Evolutionary conservation across 2,888 invertebrate species (phyloP), one percentile per base, ranked within the genome.

Genomic region (Himalopsyche tibetana): DNA sequence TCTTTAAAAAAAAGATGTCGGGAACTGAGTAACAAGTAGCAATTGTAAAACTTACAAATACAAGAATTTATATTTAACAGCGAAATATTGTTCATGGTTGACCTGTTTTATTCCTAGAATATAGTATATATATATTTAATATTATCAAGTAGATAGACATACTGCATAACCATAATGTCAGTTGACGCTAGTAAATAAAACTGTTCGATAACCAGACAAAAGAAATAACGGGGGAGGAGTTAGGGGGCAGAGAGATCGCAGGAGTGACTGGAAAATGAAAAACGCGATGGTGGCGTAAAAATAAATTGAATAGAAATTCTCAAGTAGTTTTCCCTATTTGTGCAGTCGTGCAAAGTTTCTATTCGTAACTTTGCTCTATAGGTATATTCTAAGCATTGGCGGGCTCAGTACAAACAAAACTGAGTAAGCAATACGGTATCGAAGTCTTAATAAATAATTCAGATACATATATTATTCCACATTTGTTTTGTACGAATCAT

Each of bases 321-420:
- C 74, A 74, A 74, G 74, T 74, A 74, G 74, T 74, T 74, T 74
- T 74, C 36, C 74, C 74, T 74, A 74, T 74, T 74, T 74, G 74
- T 74, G 74, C 74, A 74, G 74, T 74, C 74, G 74, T 74, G 74
- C 74, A 74, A 74, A 74, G 74, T 74, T 74, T 74, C 51, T 8
- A 51, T 74, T 74, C 4, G 74, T 38, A 38, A 38, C 74, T 74
- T 74, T 74, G 12, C 36, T 74, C 74, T 19, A 15, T 28, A 12
- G 38, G 38, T 3, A 15, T 51, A 15, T 51, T 51, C 12, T 15
- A 38, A 38, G 74, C 74, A 74, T 74, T 74, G 74, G 36, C 74
- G 74, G 19, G 15, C 45, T 45, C 45, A 45, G 9, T 5, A 6
- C 40, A 40, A 40, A 40, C 6, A 6, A 40, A 40, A 40, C 40